Evolutionary conservation across 2,888 invertebrate species (phyloP).

Genomic region (Melipona beecheii): DNA sequence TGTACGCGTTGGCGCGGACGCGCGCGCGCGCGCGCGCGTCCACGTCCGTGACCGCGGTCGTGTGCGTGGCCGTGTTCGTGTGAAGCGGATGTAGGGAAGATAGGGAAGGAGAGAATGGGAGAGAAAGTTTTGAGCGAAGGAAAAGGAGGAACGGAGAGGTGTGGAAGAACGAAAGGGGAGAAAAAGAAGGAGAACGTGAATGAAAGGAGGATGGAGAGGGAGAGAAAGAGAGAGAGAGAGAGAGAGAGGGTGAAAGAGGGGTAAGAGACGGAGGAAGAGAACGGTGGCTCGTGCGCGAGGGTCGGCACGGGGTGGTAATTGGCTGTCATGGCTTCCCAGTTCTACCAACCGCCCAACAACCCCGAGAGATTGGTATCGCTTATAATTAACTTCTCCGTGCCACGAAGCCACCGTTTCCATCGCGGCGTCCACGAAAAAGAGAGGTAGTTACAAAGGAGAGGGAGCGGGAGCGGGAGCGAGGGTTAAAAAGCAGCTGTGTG

Average conservation of each 20-base stretch:
- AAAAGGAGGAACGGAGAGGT: slow-evolving; percentile 35
- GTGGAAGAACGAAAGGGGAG: slow-evolving; percentile 1
- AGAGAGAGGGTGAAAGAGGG: background rate
- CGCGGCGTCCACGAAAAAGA: slow-evolving; percentile 75
- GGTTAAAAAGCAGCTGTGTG: slow-evolving; percentile 40
- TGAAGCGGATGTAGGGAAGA: slow-evolving; percentile 60
- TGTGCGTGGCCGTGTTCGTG: slow-evolving; percentile 46
- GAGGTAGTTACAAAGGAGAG: slow-evolving; percentile 53
- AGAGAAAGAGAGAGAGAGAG: slow-evolving; percentile 27
- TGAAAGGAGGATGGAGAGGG: slow-evolving; percentile 1
- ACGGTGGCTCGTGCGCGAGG: slow-evolving; percentile 79
- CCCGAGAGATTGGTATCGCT: slow-evolving; percentile 84
- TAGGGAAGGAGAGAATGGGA: slow-evolving; percentile 55
- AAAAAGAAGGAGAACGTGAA: slow-evolving; percentile 3
- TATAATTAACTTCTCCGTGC: slow-evolving; percentile 85
- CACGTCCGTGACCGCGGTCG: slow-evolving; percentile 11
- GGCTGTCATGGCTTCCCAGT: slow-evolving; percentile 84
- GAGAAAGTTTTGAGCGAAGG: slow-evolving; percentile 52
- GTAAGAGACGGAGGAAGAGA: slow-evolving; percentile 43
- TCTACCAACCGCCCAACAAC: slow-evolving; percentile 82
- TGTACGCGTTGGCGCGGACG: slow-evolving; percentile 42
- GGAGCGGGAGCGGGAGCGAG: slow-evolving; percentile 28
- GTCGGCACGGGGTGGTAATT: slow-evolving; percentile 83
- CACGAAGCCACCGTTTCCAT: slow-evolving; percentile 82
- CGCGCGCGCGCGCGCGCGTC: slow-evolving; percentile 23